Evolutionary conservation across 2,888 invertebrate species (phyloP), one percentile per base, ranked within the genome.

Genomic region (Acronicta psi): DNA sequence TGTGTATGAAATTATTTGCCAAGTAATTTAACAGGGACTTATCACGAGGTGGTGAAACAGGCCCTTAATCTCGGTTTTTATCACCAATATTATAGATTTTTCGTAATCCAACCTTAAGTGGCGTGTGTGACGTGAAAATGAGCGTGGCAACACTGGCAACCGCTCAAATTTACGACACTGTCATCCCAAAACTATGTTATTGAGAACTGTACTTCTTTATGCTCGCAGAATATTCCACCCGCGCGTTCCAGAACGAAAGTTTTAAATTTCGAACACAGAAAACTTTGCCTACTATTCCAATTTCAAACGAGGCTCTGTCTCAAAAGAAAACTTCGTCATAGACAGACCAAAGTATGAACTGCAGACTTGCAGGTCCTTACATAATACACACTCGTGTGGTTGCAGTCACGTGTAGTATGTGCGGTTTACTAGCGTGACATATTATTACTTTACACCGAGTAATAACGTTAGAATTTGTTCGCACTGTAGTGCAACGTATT

Each of bases 401-500:
- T n/a, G 16, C 6, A 46, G 25, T 51, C 67, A 58, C 66, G 66
- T 50, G 46, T 40, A 8, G 8, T 2, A 17, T 8, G 17, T 37
- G 16, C 31, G 18, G 17, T 41, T 46, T 37, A 71, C 23, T 40
- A 50, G 29, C 31, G 50, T 51, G 40, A 58, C 40, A 68, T n/a
- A n/a, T 17, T 52, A 44, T 20, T 40, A 34, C n/a, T 10, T 17
- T 60, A 18, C 5, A 46, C 13, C 20, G 38, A 9, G 16, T 29
- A 23, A 37, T 59, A 42, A 34, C 3, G 18, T 37, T 20, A 29
- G 5, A 31, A 9, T 20, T n/a, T n/a, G 10, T 18, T 47, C 23
- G 14, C 43, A 66, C 46, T 59, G 51, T 43, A 11, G 38, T 68
- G 51, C 7, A 65, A 57, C 49, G n/a, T 38, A 40, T 36, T 17